phyloP scores from a whole-genome alignment of 2,888 invertebrate species.

The Sclerodermus sp. region DNA sequence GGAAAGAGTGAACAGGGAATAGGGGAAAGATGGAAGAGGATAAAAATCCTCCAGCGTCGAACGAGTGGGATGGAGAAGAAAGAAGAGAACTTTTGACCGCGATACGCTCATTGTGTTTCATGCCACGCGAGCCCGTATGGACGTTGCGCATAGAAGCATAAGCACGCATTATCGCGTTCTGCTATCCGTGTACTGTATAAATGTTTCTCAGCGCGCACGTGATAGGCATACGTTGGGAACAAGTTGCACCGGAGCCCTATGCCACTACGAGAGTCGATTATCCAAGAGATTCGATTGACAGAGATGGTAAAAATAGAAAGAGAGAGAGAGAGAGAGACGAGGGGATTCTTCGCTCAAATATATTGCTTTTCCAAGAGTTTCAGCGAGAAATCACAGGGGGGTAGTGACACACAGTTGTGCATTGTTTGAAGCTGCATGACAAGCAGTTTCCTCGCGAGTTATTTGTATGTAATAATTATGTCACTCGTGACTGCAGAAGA shows the following conservation, averaged over 20 bases:
- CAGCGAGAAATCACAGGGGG: too few species aligned
- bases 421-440: too few species aligned
- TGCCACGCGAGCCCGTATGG: slow-evolving; percentile 1
- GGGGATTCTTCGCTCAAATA: too few species aligned
- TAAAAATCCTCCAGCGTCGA: too few species aligned
- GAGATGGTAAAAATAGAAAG: too few species aligned
- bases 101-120: slow-evolving; percentile 19
- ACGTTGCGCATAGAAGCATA: neutral
- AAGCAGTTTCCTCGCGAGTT: neutral
- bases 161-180: slow-evolving; percentile 6
- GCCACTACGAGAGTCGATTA: neutral
- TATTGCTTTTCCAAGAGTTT: too few species aligned
- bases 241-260: neutral
- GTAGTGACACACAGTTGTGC: too few species aligned
- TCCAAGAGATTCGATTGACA: too few species aligned
- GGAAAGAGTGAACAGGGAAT: too few species aligned
- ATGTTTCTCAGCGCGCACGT: slow-evolving; percentile 15
- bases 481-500: neutral
- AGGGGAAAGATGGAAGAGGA: too few species aligned
- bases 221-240: neutral
- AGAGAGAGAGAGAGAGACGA: too few species aligned
- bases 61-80: neutral
- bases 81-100: slow-evolving; percentile 16
- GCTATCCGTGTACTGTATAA: slow-evolving; percentile 8
- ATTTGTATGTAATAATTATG: neutral